A percentile compares a stretch with the other conserved stretches of the same genome.
phyloP scores from a whole-genome alignment of 2,797 vertebrate genomes.

The Gadopsis marmoratus region DNA sequence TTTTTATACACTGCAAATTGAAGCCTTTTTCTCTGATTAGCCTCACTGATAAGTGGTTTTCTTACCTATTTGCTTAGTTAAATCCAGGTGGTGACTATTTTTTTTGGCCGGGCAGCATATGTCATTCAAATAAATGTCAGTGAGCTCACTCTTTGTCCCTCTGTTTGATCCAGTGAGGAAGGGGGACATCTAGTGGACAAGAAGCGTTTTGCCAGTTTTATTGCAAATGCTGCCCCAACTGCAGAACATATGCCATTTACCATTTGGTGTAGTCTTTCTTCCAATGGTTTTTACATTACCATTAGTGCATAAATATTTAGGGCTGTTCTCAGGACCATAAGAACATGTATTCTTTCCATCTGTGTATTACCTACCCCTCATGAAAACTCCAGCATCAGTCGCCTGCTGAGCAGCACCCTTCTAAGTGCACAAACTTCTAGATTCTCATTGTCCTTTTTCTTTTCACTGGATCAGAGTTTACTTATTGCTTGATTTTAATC shows the following conservation, averaged over 20 bases:
- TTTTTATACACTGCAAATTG: neutral
- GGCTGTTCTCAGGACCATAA: neutral
- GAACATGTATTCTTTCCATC: constrained; percentile 5
- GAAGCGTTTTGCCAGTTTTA: neutral
- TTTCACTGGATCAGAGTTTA: neutral
- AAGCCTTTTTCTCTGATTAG: too few species aligned
- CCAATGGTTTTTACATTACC: neutral
- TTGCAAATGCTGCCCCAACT: neutral
- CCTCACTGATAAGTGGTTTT: too few species aligned
- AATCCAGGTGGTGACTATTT: too few species aligned
- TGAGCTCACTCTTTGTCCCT: neutral
- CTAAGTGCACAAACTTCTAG: too few species aligned
- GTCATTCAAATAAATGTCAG: constrained; percentile 12
- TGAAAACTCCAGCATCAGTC: neutral
- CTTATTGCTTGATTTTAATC: neutral
- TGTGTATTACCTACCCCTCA: neutral
- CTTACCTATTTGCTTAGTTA: too few species aligned
- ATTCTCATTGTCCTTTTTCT: too few species aligned
- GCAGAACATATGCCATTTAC: neutral
- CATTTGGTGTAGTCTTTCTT: constrained; percentile 12
- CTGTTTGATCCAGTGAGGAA: constrained; percentile 35
- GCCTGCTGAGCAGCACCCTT: too few species aligned
- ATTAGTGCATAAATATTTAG: neutral
- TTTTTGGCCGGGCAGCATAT: neutral
- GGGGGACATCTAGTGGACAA: constrained; percentile 72